Percentiles rank a stretch among this genome's conserved stretches.
These are phyloP conservation scores for Neoarius graeffei DNA, from an alignment of 2,113 vertebrate species.

Conservation along the genomic window DNA sequence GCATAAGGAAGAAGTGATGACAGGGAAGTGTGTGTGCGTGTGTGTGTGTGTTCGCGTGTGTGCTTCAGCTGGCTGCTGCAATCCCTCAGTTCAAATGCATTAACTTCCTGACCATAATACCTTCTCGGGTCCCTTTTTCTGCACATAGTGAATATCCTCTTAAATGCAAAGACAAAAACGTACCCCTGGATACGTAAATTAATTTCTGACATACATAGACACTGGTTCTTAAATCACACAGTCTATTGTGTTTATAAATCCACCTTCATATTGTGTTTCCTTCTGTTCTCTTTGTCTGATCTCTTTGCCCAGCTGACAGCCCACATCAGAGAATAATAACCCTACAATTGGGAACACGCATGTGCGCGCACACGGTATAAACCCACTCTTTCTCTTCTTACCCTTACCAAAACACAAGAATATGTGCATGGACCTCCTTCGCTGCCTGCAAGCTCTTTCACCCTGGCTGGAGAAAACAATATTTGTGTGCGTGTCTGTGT, in stretches of 20 bases:
- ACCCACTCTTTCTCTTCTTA: conserved; percentile 23
- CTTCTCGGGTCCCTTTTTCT: conserved; percentile 18
- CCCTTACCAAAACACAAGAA: conserved; percentile 21
- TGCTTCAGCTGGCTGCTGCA: conserved; percentile 37
- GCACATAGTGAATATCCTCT: neutral
- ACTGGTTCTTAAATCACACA: neutral
- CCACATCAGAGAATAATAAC: conserved; percentile 63
- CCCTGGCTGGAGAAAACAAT: conserved; percentile 24
- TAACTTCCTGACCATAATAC: conserved; percentile 45
- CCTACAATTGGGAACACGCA: conserved; percentile 26
- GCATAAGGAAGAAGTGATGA: conserved; percentile 52
- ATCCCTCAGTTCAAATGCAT: conserved; percentile 53
- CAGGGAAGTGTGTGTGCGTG: conserved; percentile 39
- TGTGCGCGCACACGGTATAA: neutral
- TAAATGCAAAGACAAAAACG: neutral
- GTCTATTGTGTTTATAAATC: neutral
- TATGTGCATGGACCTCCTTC: conserved; percentile 13
- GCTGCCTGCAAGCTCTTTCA: conserved; percentile 42
- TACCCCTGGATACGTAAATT: neutral
- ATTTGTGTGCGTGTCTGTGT: conserved; percentile 33
- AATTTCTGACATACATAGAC: neutral
- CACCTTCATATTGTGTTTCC: neutral
- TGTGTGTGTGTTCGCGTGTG: conserved; percentile 28
- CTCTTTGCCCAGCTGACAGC: conserved; percentile 59
- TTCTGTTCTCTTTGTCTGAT: conserved; percentile 69